Conservation (phyloP, 2,888 invertebrate species). For the Sphaerophoria taeniata region DNA sequence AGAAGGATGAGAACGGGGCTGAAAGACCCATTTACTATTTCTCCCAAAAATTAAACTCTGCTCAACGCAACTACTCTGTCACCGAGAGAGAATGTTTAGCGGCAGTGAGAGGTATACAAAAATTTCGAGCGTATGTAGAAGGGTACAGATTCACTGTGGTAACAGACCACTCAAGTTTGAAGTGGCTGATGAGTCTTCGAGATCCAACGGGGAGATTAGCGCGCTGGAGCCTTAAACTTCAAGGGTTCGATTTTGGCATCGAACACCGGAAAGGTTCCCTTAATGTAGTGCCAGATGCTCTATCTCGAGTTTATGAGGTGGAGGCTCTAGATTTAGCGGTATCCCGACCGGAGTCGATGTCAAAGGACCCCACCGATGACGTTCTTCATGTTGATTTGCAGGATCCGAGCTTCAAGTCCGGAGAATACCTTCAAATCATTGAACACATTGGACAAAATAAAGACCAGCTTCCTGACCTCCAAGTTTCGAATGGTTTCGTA, state of each 20-base stretch:
- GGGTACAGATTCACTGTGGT: slow-evolving; percentile 6
- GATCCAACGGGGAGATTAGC: too few species aligned
- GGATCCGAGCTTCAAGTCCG: slow-evolving; percentile 1
- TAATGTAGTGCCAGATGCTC: too few species aligned
- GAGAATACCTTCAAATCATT: slow-evolving; percentile 8
- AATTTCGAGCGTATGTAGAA: neutral
- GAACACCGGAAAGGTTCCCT: too few species aligned
- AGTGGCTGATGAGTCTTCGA: neutral
- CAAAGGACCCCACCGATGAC: too few species aligned
- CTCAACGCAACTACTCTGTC: slow-evolving; percentile 3
- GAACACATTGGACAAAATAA: neutral
- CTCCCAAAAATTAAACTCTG: neutral
- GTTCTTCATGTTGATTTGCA: neutral
- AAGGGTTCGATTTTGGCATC: too few species aligned
- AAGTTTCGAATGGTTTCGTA: neutral
- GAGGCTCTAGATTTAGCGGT: too few species aligned
- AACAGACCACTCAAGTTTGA: neutral
- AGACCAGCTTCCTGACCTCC: neutral
- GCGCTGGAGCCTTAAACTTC: too few species aligned
- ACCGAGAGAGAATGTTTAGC: neutral
- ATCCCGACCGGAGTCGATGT: too few species aligned
- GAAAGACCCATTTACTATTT: slow-evolving; percentile 40
- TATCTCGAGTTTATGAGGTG: too few species aligned
- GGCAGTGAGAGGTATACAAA: neutral
- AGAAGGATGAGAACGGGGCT: slow-evolving; percentile 29